These are phyloP conservation scores for Stenolophus ochropezus DNA, from an alignment of 2,888 invertebrate genomes.

Conservation along the genomic window DNA sequence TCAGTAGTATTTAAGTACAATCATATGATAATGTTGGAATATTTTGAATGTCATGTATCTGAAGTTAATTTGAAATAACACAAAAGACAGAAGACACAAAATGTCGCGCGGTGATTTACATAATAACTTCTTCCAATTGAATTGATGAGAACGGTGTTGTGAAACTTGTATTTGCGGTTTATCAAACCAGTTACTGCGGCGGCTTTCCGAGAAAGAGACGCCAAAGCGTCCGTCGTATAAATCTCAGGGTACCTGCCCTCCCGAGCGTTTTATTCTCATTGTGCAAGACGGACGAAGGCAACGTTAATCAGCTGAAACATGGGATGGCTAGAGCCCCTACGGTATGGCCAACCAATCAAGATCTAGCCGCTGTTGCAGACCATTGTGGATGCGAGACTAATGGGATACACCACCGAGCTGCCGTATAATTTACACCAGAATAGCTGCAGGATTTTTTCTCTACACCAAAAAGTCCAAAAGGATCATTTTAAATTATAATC, in stretches of 20 bases:
- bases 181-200: background rate
- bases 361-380: conserved; percentile 47
- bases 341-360: conserved; percentile 55
- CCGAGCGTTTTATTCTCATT: conserved; percentile 50
- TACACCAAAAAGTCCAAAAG: background rate
- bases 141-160: background rate
- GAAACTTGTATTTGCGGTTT: background rate
- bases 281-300: conserved; percentile 21
- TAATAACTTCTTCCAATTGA: background rate
- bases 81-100: background rate
- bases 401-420: conserved; percentile 58
- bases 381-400: conserved; percentile 69
- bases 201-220: conserved; percentile 22
- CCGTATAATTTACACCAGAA: background rate
- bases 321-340: conserved; percentile 3
- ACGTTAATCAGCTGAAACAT: conserved; percentile 59
- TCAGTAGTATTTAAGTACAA: too few relatives aligned
- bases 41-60: too few relatives aligned
- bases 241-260: conserved; percentile 48
- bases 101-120: background rate
- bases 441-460: background rate
- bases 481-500: background rate
- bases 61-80: too few relatives aligned
- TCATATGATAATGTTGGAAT: too few relatives aligned
- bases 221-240: conserved; percentile 16